Conservation (phyloP, 2,113 vertebrate species). For the Anser cygnoides region DNA sequence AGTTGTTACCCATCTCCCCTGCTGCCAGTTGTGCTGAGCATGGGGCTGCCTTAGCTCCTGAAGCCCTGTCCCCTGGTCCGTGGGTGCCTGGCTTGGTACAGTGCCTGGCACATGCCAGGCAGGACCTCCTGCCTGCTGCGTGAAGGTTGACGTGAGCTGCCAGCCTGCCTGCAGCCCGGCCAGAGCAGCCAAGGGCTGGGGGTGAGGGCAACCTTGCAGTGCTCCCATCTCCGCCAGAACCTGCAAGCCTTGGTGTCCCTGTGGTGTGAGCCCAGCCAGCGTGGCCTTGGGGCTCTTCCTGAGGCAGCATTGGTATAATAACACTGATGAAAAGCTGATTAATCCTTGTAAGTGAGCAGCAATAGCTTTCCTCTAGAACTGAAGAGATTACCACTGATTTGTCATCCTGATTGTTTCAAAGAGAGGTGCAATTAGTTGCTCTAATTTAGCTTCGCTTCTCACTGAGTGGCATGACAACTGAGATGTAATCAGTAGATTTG, state of each 20-base stretch:
- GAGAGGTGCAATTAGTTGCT: conserved; percentile 68
- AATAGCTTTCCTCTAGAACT: conserved; percentile 51
- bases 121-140: background rate
- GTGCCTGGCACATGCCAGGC: fast-evolving
- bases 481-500: background rate
- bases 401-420: conserved; percentile 66
- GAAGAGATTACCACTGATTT: conserved; percentile 64
- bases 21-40: fast-evolving
- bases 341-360: conserved; percentile 29
- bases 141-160: fast-evolving
- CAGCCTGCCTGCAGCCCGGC: background rate
- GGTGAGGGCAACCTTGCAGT: background rate
- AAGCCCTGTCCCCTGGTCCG: background rate
- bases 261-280: background rate
- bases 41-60: background rate
- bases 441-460: conserved; percentile 42
- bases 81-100: fast-evolving
- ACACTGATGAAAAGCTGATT: conserved; percentile 68
- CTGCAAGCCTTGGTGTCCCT: background rate
- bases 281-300: conserved; percentile 17
- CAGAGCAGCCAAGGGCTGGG: background rate
- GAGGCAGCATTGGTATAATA: conserved; percentile 20
- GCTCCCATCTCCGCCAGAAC: background rate
- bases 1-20: too few species aligned
- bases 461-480: background rate